Evolutionary conservation across 2,888 invertebrate species (phyloP), one percentile per base, ranked within the genome.

Genomic region (Macaria notata): DNA sequence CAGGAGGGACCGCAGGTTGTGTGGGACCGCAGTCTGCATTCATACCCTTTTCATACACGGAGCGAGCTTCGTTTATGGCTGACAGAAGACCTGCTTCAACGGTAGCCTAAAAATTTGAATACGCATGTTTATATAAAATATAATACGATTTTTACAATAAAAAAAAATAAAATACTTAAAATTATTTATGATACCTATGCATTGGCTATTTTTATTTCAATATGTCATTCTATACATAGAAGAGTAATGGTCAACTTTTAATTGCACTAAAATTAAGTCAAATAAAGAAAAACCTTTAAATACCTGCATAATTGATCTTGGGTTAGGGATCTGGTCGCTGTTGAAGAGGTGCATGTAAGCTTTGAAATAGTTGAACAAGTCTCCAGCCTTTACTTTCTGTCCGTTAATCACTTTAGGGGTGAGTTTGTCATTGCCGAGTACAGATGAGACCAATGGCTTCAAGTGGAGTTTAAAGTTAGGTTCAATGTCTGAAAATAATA

Each of bases 301-400:
- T 57, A 53, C 57, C 49, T 59, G 44, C 47, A 59, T 41, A 31
- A 61, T 56, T 7, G 54, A 50, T 1, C 38, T 51, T 3, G 61
- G 57, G 7, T 33, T 56, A 0, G 57, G 52, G 7, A 61, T 56
- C 43, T 49, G 33, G 29, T 54, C 47, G 31, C 60, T 56, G 44
- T 54, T 60, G 31, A 60, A 56, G n/a, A 56, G 7, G 6, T 9
- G 31, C 56, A 60, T 60, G 48, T 60, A 60, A 7, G 50, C 41
- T 8, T 48, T 50, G 54, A 56, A 56, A n/a, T 56, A 60, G 30
- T 48, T 61, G 9, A 7, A 49, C 8, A 61, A 9, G 1, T 61
- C 61, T 19, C 55, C 43, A 30, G 55, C 54, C 38, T 46, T 55
- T 0, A 61, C 43, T 43, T 36, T 9, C 4, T 58, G 49, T 3